These are phyloP conservation scores for Anolis apletophallus DNA, from an alignment of 2,797 vertebrate genomes.

Conservation along the genomic window DNA sequence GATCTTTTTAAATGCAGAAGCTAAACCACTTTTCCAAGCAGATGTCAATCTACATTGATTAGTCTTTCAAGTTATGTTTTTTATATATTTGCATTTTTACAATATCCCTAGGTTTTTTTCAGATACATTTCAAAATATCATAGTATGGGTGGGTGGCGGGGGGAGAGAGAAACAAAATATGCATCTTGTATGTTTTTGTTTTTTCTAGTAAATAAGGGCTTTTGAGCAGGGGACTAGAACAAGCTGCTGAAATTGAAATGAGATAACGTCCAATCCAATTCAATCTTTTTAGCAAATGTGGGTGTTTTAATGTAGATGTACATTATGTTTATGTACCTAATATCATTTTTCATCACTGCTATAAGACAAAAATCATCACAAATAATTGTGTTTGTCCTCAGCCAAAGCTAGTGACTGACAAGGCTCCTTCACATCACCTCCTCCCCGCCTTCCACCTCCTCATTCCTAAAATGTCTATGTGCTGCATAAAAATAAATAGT, in stretches of 20 bases:
- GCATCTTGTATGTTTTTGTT: not conserved
- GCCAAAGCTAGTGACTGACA: not conserved
- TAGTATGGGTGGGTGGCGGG: not conserved
- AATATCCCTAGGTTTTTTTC: not conserved
- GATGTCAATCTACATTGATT: not conserved
- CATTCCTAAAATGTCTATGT: too few species aligned
- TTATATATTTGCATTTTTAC: not conserved
- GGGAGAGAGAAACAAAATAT: not conserved
- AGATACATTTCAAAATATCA: not conserved
- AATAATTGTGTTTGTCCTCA: not conserved
- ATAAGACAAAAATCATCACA: not conserved
- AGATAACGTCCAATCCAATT: not conserved
- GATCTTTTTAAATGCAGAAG: not conserved
- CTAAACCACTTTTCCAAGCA: not conserved
- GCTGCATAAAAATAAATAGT: too few species aligned
- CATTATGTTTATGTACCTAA: not conserved
- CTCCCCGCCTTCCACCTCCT: too few species aligned
- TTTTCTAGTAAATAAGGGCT: not conserved
- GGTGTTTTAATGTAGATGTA: not conserved
- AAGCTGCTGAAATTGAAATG: not conserved
- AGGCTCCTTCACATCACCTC: not conserved
- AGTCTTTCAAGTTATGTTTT: not conserved
- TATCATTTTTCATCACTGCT: not conserved
- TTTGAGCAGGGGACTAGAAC: not conserved
- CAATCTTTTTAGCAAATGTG: not conserved